Percentiles rank a stretch among this genome's conserved stretches.
phyloP scores from a whole-genome alignment of 2,888 invertebrate species.

The Agrochola lychnidis region DNA sequence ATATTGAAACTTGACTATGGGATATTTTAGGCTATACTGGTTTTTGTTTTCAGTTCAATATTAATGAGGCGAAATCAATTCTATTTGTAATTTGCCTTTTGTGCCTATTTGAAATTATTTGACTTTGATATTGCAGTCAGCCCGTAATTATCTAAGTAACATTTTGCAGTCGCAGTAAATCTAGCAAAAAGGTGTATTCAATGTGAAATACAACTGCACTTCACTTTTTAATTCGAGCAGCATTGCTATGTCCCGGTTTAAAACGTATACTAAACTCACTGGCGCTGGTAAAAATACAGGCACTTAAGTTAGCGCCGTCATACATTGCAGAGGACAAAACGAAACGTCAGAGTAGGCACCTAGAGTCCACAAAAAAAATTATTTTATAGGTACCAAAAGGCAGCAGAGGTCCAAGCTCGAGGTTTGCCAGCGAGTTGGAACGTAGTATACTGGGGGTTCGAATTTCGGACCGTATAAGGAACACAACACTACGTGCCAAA shows the following conservation, averaged over 20 bases:
- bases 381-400: too few relatives aligned
- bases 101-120: too few relatives aligned
- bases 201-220: background rate
- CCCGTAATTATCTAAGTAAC: background rate
- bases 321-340: background rate
- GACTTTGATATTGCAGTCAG: background rate
- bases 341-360: background rate
- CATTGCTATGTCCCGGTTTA: background rate
- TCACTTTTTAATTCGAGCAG: background rate
- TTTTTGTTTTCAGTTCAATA: background rate
- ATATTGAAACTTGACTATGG: background rate
- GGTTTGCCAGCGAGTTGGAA: too few relatives aligned
- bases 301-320: background rate
- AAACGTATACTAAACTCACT: background rate
- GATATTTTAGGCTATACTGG: too few relatives aligned
- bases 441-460: too few relatives aligned
- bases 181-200: background rate
- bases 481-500: too few relatives aligned
- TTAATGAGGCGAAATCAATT: too few relatives aligned
- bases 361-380: background rate
- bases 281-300: background rate
- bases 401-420: too few relatives aligned
- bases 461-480: too few relatives aligned
- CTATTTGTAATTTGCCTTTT: too few relatives aligned
- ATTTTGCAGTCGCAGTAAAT: background rate